These are phyloP conservation scores for Xiphorhynchus erythropygius DNA, from an alignment of 2,797 vertebrate species.

Conservation along the genomic window DNA sequence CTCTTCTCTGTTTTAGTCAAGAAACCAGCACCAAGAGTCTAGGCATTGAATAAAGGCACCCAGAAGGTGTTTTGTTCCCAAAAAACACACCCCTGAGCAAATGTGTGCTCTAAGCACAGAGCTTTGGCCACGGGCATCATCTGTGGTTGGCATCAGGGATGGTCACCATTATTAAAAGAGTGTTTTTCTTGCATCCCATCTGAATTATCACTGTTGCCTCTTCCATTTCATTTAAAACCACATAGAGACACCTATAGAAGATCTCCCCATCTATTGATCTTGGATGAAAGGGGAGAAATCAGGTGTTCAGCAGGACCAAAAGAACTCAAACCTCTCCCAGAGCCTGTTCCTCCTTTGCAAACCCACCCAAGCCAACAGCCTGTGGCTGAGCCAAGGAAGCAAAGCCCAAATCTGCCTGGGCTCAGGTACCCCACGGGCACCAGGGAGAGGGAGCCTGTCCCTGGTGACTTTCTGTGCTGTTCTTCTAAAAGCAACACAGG, in stretches of 20 bases:
- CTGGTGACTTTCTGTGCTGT: background rate
- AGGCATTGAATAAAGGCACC: constrained; percentile 38
- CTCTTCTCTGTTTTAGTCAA: background rate
- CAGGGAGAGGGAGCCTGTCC: background rate
- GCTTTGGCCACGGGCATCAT: accelerated
- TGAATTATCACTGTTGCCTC: background rate
- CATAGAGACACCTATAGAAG: background rate
- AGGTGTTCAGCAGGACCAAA: background rate
- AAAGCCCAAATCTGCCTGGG: background rate
- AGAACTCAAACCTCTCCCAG: background rate
- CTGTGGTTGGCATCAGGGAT: background rate
- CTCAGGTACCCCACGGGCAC: background rate
- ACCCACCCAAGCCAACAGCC: background rate
- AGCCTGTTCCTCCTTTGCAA: background rate
- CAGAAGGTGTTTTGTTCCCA: background rate
- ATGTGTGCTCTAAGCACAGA: background rate
- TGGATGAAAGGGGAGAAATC: background rate
- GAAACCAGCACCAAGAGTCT: constrained; percentile 24
- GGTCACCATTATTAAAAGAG: background rate
- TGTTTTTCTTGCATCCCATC: background rate
- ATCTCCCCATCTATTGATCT: background rate
- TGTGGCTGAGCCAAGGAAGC: background rate
- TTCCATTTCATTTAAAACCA: background rate
- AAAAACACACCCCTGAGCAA: background rate
- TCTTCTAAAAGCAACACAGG: background rate